These are phyloP conservation scores for Aphelenchoides bicaudatus DNA, from an alignment of 2,888 invertebrate genomes.

Conservation along the genomic window DNA sequence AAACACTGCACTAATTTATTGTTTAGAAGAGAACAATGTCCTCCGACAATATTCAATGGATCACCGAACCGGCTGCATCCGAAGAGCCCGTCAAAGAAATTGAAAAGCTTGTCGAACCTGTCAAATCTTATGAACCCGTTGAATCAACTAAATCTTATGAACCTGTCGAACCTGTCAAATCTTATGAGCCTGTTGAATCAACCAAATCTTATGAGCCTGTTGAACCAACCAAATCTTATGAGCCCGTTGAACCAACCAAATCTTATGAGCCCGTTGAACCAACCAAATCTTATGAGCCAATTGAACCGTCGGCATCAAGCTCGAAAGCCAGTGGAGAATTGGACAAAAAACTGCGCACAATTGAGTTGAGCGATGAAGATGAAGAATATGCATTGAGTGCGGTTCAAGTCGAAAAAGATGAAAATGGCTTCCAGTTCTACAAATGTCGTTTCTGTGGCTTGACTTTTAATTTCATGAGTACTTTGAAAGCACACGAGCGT, in stretches of 20 bases:
- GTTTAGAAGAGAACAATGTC: neutral
- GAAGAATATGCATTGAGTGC: neutral
- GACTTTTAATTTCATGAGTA: constrained; percentile 59
- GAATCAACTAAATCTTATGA: neutral
- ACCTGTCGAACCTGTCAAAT: neutral
- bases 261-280: neutral
- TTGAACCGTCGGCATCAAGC: neutral
- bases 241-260: neutral
- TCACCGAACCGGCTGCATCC: constrained; percentile 5
- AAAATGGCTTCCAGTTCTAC: constrained; percentile 56
- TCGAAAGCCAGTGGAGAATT: neutral
- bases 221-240: neutral
- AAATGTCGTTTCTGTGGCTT: constrained; percentile 60
- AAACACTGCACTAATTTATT: neutral
- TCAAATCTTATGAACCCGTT: neutral
- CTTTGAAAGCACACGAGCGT: constrained; percentile 59
- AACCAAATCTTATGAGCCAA: neutral
- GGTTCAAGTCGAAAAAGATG: constrained; percentile 43
- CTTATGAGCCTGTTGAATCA: neutral
- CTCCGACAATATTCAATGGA: constrained; percentile 8
- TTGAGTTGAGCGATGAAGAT: constrained; percentile 7
- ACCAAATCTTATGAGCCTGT: neutral
- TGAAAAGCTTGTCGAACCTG: neutral
- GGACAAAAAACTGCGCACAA: neutral
- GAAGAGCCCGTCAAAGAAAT: neutral